A percentile compares a stretch with the other conserved stretches of the same genome.
phyloP scores from a whole-genome alignment of 92 coral and sea anemone genomes.

The Porites rus region DNA sequence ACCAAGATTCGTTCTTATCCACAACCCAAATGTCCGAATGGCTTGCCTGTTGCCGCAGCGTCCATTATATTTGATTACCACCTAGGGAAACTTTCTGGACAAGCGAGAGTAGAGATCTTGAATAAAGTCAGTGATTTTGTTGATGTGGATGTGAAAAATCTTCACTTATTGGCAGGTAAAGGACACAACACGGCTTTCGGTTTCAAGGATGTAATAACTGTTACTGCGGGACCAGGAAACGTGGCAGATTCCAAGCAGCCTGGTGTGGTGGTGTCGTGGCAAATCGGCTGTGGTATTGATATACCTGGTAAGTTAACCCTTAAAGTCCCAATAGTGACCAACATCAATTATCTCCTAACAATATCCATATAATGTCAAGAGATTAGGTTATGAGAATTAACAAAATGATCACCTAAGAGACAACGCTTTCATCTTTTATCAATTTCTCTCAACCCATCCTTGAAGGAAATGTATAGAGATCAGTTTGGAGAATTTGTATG shows the following conservation, averaged over 20 bases:
- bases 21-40: slow-evolving; percentile 76
- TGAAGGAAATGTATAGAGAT: too few relatives aligned
- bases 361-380: too few relatives aligned
- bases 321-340: too few relatives aligned
- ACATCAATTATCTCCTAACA: too few relatives aligned
- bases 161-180: slow-evolving; percentile 92
- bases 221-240: slow-evolving; percentile 98
- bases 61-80: slow-evolving; percentile 87
- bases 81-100: slow-evolving; percentile 81
- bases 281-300: slow-evolving; percentile 92
- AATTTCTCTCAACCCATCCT: too few relatives aligned
- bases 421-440: too few relatives aligned
- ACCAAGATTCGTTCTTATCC: slow-evolving; percentile 63
- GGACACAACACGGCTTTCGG: slow-evolving; percentile 95
- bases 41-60: slow-evolving; percentile 88
- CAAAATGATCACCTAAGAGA: too few relatives aligned
- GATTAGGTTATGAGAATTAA: too few relatives aligned
- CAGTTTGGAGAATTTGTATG: too few relatives aligned
- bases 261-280: slow-evolving; percentile 96
- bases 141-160: slow-evolving; percentile 74
- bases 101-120: slow-evolving; percentile 74
- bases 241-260: slow-evolving; percentile 86
- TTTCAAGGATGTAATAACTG: slow-evolving; percentile 85
- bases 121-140: slow-evolving; percentile 78
- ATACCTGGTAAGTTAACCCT: slow-evolving; percentile 88